Conservation (phyloP, 35 echinoderm and acorn worm species). For the Amphiura filiformis region DNA sequence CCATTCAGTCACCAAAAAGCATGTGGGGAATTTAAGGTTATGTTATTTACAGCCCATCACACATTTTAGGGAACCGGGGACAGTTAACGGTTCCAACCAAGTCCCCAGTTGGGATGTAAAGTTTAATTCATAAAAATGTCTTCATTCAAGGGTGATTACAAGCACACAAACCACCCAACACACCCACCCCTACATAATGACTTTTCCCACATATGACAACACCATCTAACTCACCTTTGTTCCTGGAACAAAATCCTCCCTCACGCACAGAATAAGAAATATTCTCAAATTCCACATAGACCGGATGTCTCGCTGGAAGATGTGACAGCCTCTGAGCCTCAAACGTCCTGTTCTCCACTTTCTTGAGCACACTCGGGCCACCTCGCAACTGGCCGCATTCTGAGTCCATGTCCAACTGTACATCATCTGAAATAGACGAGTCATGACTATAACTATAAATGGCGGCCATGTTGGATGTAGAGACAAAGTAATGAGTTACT, state of each 20-base stretch:
- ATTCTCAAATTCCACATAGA: constrained; percentile 70
- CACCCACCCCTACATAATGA: too few species aligned
- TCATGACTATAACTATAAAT: neutral
- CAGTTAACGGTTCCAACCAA: too few species aligned
- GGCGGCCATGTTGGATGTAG: neutral
- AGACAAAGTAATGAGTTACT: neutral
- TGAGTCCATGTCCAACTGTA: constrained; percentile 24
- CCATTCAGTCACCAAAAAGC: too few species aligned
- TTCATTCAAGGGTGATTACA: too few species aligned
- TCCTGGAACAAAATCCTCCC: constrained; percentile 65
- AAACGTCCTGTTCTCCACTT: constrained; percentile 51
- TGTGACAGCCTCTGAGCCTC: constrained; percentile 72
- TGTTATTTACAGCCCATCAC: too few species aligned
- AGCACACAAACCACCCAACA: too few species aligned
- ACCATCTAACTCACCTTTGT: constrained; percentile 56
- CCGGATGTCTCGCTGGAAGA: constrained; percentile 70
- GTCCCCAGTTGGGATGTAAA: too few species aligned
- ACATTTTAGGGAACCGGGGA: too few species aligned
- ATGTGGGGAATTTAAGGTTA: too few species aligned
- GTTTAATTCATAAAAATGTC: too few species aligned
- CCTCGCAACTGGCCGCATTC: constrained; percentile 47
- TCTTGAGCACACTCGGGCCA: constrained; percentile 41
- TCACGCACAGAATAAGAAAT: constrained; percentile 75
- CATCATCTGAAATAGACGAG: neutral
- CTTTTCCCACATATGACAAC: too few species aligned